phyloP scores from a whole-genome alignment of 2,797 vertebrate species.

The Trichosurus vulpecula region DNA sequence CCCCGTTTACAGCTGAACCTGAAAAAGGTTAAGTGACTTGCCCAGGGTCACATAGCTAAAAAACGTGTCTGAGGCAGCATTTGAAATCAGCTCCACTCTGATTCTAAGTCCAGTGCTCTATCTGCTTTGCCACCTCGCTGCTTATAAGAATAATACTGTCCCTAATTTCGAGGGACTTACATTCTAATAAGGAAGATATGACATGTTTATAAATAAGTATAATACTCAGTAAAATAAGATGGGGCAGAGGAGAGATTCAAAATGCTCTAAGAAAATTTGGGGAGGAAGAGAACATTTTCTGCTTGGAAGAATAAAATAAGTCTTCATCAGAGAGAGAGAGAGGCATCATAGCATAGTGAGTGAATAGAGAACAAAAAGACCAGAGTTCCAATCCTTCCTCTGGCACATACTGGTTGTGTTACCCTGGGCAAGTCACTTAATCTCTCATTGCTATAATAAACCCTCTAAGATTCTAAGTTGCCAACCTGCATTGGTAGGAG shows the following conservation, averaged over 20 bases:
- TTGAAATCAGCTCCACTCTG: not conserved
- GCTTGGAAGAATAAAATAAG: not conserved
- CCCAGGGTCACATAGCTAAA: not conserved
- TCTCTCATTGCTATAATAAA: not conserved
- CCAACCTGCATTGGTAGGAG: not conserved
- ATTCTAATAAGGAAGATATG: not conserved
- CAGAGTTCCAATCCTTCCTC: not conserved
- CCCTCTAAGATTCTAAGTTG: not conserved
- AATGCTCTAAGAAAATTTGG: not conserved
- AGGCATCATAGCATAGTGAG: not conserved
- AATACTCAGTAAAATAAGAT: not conserved
- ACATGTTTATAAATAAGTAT: not conserved
- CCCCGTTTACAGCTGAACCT: not conserved
- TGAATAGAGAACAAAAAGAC: not conserved
- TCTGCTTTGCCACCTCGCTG: not conserved
- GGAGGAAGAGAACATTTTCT: not conserved
- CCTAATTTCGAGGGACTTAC: not conserved
- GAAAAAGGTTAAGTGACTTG: not conserved
- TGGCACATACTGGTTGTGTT: not conserved
- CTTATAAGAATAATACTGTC: not conserved
- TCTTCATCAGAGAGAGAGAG: not conserved
- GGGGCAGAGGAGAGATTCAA: not conserved
- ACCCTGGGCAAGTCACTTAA: not conserved
- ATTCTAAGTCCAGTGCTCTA: not conserved
- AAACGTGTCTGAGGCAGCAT: not conserved